Evolutionary conservation across 2,888 invertebrate species (phyloP).

Genomic region (Cosmopolites sordidus): DNA sequence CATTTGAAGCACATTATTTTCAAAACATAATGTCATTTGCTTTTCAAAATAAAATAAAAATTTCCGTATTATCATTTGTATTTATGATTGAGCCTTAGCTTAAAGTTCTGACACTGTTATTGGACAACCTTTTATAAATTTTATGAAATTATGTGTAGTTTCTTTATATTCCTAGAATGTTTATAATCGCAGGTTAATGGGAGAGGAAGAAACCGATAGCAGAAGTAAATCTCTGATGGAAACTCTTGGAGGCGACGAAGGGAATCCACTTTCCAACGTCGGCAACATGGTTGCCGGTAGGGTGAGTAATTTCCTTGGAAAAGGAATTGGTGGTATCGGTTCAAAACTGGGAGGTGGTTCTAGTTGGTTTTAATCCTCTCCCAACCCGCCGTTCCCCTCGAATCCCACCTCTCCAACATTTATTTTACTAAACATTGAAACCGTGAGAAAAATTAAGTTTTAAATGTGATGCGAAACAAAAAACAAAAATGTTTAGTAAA

Average conservation of each 20-base stretch:
- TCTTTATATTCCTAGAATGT: no score
- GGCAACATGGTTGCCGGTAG: slow-evolving; percentile 82
- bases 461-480: not conserved
- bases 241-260: slow-evolving; percentile 65
- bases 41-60: no score
- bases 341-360: slow-evolving; percentile 81
- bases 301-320: slow-evolving; percentile 85
- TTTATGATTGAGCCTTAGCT: no score
- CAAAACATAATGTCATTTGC: no score
- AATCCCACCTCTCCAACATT: slow-evolving; percentile 9
- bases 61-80: no score
- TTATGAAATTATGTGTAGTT: no score
- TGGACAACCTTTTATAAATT: no score
- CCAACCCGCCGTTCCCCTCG: slow-evolving; percentile 12
- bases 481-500: slow-evolving; percentile 13
- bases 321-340: slow-evolving; percentile 85
- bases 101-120: no score
- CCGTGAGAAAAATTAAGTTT: not conserved
- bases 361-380: slow-evolving; percentile 69
- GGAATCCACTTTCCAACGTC: slow-evolving; percentile 71
- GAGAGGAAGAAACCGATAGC: slow-evolving; percentile 58
- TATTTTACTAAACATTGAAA: slow-evolving; percentile 12
- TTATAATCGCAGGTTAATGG: slow-evolving; percentile 15
- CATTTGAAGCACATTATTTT: no score
- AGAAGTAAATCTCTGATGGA: slow-evolving; percentile 58